phyloP scores from a whole-genome alignment of 2,888 invertebrate species.

The Dicyrtoma fusca region DNA sequence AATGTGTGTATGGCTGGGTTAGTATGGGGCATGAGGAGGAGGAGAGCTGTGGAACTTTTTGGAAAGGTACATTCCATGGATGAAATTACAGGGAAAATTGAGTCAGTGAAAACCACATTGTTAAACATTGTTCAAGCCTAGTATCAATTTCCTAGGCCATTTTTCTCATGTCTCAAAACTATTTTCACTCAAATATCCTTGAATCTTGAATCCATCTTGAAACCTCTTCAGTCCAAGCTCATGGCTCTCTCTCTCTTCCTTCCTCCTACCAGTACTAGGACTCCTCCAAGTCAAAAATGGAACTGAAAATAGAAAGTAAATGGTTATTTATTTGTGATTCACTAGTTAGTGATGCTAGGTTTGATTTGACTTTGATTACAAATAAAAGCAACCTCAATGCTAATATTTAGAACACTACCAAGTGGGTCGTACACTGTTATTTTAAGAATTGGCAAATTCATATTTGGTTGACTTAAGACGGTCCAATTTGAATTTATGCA shows the following conservation, averaged over 20 bases:
- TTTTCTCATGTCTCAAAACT: constrained; percentile 56
- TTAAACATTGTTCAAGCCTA: constrained; percentile 44
- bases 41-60: background rate
- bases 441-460: no score
- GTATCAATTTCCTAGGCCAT: constrained; percentile 53
- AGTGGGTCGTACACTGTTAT: no score
- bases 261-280: no score
- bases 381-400: no score
- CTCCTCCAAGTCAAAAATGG: background rate
- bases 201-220: constrained; percentile 5
- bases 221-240: background rate
- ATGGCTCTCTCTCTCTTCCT: background rate
- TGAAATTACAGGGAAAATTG: constrained; percentile 57
- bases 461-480: no score
- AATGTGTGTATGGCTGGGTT: background rate
- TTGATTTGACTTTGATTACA: no score
- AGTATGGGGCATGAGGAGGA: background rate
- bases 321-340: no score
- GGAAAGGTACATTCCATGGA: constrained; percentile 50
- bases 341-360: no score
- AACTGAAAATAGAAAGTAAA: no score
- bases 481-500: no score
- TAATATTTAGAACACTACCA: no score
- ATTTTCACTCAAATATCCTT: constrained; percentile 42
- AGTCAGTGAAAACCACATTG: constrained; percentile 47